These are phyloP conservation scores for Heliconius nattereri DNA, from an alignment of 1,140 invertebrate genomes.

Conservation along the genomic window DNA sequence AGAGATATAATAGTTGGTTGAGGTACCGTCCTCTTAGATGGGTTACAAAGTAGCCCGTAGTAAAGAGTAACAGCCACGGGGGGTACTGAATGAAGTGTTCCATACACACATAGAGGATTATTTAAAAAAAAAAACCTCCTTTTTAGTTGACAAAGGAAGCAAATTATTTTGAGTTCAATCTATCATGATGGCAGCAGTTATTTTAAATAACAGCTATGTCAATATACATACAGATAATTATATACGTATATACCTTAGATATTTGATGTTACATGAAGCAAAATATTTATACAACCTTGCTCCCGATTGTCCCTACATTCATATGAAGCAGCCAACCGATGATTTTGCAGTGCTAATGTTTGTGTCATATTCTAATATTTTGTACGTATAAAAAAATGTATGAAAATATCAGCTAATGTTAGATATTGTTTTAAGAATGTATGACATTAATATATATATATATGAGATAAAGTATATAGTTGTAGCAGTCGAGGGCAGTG, in stretches of 20 bases:
- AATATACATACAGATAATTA: neutral
- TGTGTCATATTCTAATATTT: conserved; percentile 23
- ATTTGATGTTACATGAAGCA: conserved; percentile 32
- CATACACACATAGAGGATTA: no score
- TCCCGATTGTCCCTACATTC: conserved; percentile 68
- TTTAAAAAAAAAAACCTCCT: no score
- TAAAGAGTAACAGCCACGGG: no score
- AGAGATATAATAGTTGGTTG: no score
- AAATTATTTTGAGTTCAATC: neutral
- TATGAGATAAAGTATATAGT: no score
- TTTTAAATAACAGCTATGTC: neutral
- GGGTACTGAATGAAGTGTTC: no score
- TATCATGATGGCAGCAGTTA: neutral
- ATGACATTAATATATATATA: neutral
- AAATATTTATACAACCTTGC: conserved; percentile 62
- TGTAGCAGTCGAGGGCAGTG: no score
- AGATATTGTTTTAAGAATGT: neutral
- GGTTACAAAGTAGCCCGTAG: no score
- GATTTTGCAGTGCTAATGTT: conserved; percentile 39
- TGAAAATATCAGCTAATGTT: neutral
- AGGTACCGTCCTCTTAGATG: no score
- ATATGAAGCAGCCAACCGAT: conserved; percentile 60
- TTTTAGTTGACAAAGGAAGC: no score
- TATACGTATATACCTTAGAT: conserved; percentile 12
- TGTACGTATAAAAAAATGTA: conserved; percentile 16